Evolutionary conservation across 2,888 invertebrate species (phyloP), one percentile per base, ranked within the genome.

Genomic region (Patella pellucida): DNA sequence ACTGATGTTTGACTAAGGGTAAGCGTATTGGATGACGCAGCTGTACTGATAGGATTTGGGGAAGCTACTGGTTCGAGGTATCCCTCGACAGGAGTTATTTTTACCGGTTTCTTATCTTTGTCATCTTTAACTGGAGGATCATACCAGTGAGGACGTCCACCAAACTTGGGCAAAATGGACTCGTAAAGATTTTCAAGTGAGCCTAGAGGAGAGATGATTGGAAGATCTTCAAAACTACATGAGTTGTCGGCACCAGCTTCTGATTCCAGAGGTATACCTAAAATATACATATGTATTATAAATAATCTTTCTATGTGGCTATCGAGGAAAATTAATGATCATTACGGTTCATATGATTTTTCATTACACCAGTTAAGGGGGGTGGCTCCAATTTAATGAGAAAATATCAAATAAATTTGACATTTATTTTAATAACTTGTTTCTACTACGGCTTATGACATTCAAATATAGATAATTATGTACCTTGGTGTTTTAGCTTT

Each of bases 151-250:
- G 81, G 79, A n/a, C 52, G 62, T 14, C 78, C 81, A 14, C 72
- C 78, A 31, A 82, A 81, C 73, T 86, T 86, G 1, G 85, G 85
- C 4, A 84, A 82, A 50, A 88, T 87, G 27, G 86, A 83, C 77
- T 88, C 88, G 67, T 88, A 88, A 56, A 88, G 75, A 73, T 88
- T 88, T 67, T 88, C 88, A n/a, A 86, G 77, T 0, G 87, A 87
- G 0, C 86, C 87, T 50, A 84, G 82, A 15, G 88, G 88, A 54
- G 88, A 87, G 52, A 87, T 76, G 67, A 85, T 83, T 51, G 84
- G 83, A 72, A 82, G 78, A 69, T 85, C 85, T 67, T 85, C 85
- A 76, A 82, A 84, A 11, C 84, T 84, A 41, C 41, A 41, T 41
- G 41, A 41, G 51, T 85, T 85, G 27, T 84, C 84, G 27, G 78